Evolutionary conservation across 2,888 invertebrate genomes (phyloP).

Genomic region (Eupithecia subumbrata): DNA sequence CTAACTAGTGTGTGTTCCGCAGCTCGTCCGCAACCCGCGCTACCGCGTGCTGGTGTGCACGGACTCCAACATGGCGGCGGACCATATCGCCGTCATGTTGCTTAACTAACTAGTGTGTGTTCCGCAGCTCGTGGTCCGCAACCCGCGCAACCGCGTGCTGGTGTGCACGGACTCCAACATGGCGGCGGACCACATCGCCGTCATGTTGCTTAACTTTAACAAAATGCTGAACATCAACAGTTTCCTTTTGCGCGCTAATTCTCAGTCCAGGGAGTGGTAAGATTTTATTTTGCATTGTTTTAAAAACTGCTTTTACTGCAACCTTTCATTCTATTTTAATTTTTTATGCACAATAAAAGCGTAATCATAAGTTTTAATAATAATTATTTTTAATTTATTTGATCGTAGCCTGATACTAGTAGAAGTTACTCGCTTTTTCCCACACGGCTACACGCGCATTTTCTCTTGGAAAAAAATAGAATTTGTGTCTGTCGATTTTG

Average conservation of each 20-base stretch:
- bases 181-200: constrained; percentile 64
- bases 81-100: constrained; percentile 60
- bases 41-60: constrained; percentile 60
- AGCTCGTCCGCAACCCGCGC: constrained; percentile 51
- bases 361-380: too few relatives aligned
- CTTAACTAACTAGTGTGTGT: constrained; percentile 31
- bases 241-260: constrained; percentile 65
- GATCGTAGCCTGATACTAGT: too few relatives aligned
- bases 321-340: neutral
- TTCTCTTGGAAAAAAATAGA: too few relatives aligned
- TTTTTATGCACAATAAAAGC: neutral
- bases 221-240: constrained; percentile 57
- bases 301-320: neutral
- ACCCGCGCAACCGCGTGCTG: constrained; percentile 51
- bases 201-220: constrained; percentile 56
- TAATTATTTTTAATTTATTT: too few relatives aligned
- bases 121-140: constrained; percentile 53
- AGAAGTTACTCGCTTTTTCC: too few relatives aligned
- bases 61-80: constrained; percentile 63
- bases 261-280: constrained; percentile 63
- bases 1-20: too few relatives aligned
- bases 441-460: too few relatives aligned
- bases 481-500: too few relatives aligned
- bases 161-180: constrained; percentile 64
- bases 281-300: neutral